Base-by-base conservation (phyloP, 2,888 invertebrate species). In the Dyspetes luteomarginatus region DNA sequence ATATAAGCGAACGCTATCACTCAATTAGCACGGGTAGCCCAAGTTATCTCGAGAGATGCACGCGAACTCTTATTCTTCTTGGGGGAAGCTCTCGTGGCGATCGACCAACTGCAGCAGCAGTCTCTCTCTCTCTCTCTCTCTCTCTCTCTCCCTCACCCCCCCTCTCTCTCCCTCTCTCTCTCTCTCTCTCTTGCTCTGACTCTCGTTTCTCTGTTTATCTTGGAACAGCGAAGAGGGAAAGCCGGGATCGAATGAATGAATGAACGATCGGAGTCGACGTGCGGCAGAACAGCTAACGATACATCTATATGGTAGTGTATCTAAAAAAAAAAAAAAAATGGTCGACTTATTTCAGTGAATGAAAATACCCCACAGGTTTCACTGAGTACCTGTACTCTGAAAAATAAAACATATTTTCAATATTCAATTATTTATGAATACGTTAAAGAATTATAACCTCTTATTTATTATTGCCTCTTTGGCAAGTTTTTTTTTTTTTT, bases 21-120 rank as follows among this genome's bases (percentile, higher is more conserved):
- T 89, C 88, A 89, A 89, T 89, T 89, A 89, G 87, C 85, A 83
- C 83, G 71, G 84, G 84, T 86, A 86, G 85, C 85, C 84, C 78
- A 55, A 85, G 83, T 87, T 89, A 89, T 89, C 88, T 86, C 80
- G 77, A 75, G 76, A 78, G 84, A 84, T 87, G 86, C 87, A 88
- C 88, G 88, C 80, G 72, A 84, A 82, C 73, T 77, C 74, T 69
- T 64, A 68, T 28, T 58, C 64, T 24, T 56, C 55, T 22, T 9
- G 62, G 43, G 56, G 64, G 56, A 69, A 45, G 30, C 26, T 41
- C 81, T 76, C 73, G 76, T 74, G 73, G 68, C 65, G 60, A 71
- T 68, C 55, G 58, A 71, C 15, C 50, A 58, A 65, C 64, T 68
- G 41, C 64, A 69, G 52, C 71, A 52, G 41, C 43, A 62, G 62